phyloP scores from a whole-genome alignment of 2,797 vertebrate species.

The Phaenicophaeus curvirostris region DNA sequence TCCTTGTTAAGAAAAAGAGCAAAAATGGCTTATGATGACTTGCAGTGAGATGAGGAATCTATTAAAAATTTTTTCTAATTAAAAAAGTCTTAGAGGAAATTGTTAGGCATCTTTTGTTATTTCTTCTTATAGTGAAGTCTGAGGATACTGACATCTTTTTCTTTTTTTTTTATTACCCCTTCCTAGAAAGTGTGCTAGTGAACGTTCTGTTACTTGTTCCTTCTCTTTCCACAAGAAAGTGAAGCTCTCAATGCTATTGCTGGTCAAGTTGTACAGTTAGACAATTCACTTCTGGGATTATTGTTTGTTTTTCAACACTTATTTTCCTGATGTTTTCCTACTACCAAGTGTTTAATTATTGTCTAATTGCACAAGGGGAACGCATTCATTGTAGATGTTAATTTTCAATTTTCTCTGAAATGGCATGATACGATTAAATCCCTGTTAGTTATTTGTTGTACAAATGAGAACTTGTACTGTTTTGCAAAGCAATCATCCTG shows the following conservation, averaged over 20 bases:
- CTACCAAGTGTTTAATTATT: constrained; percentile 31
- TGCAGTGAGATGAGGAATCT: neutral
- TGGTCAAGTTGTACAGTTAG: neutral
- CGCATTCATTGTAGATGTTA: constrained; percentile 36
- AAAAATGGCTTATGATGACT: neutral
- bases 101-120: neutral
- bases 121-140: neutral
- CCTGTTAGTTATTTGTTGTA: neutral
- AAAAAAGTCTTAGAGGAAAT: neutral
- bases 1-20: neutral
- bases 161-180: too few relatives aligned
- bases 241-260: neutral
- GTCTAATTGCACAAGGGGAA: neutral
- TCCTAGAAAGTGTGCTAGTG: neutral
- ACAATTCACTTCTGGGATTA: neutral
- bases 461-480: neutral
- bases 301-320: constrained; percentile 1
- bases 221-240: neutral
- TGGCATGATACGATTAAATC: neutral
- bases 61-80: neutral
- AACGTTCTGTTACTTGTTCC: neutral
- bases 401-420: neutral
- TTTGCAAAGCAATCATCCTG: neutral
- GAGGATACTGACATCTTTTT: neutral
- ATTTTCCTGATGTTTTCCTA: neutral